Base-by-base conservation (phyloP, 2,113 vertebrate genomes). In the Periophthalmus modestus region DNA sequence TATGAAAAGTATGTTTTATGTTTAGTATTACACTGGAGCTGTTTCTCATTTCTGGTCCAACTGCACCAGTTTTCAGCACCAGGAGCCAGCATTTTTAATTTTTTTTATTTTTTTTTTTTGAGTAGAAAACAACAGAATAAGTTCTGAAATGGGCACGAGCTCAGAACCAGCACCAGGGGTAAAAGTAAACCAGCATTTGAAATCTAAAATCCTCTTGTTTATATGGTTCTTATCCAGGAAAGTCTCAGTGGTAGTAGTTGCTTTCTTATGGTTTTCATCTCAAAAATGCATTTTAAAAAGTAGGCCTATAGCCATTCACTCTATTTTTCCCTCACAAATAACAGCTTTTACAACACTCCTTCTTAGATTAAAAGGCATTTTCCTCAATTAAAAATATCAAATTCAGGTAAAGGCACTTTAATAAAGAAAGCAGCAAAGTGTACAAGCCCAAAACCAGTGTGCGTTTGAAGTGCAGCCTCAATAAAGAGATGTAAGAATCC, bases 401-500 rank as follows among this genome's bases (percentile, higher is more conserved):
- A 55, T 55, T 55, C 19, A 21, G 19, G 52, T 21, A 55, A 19
- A 55, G 19, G 7, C 19, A 1, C n/a, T 55, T 21, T 3, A 55
- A 75, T 68, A 52, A 52, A 58, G 19, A 50, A 28, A 33, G 65
- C 3, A 24, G 7, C 3, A 79, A 76, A 66, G 76, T 58, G 57
- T 39, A 28, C 39, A 63, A 52, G 66, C 59, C 67, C 19, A 65
- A 82, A 75, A 62, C 15, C 23, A 57, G 39, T 6, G 54, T 55
- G 69, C 71, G 76, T 79, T 78, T 73, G 61, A 75, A 80, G 54
- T 72, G 78, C 73, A 69, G 69, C 68, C 54, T 83, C 80, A 63
- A 57, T 61, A 57, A 39, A 68, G 63, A 68, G 71, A 83, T 77
- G 68, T 73, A 43, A 69, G 75, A 82, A 78, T 80, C 59, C 57